Conservation (phyloP, 2,888 invertebrate species). For the Scaptomyza caliginosa region DNA sequence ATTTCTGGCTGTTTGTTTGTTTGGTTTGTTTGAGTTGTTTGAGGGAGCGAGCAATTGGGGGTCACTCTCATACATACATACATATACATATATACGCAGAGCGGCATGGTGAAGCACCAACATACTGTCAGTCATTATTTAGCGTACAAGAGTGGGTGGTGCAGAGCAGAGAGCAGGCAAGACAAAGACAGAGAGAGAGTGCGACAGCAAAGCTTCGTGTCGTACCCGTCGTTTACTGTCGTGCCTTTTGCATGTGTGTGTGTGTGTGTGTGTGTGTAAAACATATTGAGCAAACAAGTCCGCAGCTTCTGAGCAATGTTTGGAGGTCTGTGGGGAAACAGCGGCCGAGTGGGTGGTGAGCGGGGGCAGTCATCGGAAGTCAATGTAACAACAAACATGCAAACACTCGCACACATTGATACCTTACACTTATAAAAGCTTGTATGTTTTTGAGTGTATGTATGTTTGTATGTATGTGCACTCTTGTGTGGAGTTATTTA, state of each 20-base stretch:
- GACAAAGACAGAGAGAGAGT: neutral
- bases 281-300: conserved; percentile 83
- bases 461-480: conserved; percentile 26
- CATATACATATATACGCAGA: conserved; percentile 1
- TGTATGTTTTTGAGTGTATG: conserved; percentile 5
- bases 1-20: conserved; percentile 64
- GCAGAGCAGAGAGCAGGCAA: conserved; percentile 10
- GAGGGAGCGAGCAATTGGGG: conserved; percentile 79
- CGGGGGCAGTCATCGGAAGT: conserved; percentile 77
- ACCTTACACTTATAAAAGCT: conserved; percentile 26
- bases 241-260: conserved; percentile 17
- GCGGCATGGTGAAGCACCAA: conserved; percentile 60
- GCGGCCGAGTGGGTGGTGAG: conserved; percentile 37
- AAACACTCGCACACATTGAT: conserved; percentile 58
- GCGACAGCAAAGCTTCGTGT: conserved; percentile 67
- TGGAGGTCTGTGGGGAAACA: conserved; percentile 21
- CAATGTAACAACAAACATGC: conserved; percentile 81
- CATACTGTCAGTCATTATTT: conserved; percentile 79
- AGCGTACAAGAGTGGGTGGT: conserved; percentile 62
- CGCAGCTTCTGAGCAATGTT: conserved; percentile 75
- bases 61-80: conserved; percentile 50
- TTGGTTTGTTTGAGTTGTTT: conserved; percentile 49
- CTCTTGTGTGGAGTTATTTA: conserved; percentile 80
- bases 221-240: conserved; percentile 50
- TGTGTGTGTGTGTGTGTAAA: conserved; percentile 63